Base-by-base conservation (phyloP, 2,888 invertebrate species). In the Torymus texanus region DNA sequence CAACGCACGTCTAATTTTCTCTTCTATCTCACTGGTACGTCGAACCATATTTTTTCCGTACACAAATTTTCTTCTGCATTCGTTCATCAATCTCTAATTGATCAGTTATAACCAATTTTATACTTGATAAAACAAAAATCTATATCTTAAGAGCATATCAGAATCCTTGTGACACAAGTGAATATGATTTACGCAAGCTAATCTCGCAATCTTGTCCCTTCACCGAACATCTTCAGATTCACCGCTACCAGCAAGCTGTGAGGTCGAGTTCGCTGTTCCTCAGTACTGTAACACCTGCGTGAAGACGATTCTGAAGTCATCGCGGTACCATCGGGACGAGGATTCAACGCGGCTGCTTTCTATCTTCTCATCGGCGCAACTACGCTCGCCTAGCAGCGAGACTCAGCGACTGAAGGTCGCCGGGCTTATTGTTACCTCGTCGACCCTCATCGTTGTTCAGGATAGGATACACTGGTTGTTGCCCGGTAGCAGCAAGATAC, bases 1-100 rank as follows among this genome's bases (percentile, higher is more conserved):
- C 88, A 91, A 67, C 88, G 92, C 72, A 93, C 92, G 1, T 91
- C 92, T 11, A 92, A 91, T 82, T 90, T 93, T 50, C 84, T 92
- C 29, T 86, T 91, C 63, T 91, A 91, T 84, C 87, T 93, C 70
- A 90, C 91, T 81, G 90, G 92, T 92, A 84, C 87, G 53, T n/a
- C 13, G n/a, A n/a, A n/a, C n/a, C n/a, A n/a, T n/a, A n/a, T n/a
- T n/a, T n/a, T n/a, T n/a, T n/a, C n/a, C n/a, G n/a, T n/a, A n/a
- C n/a, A n/a, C n/a, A n/a, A n/a, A n/a, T n/a, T n/a, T n/a, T n/a
- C n/a, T n/a, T n/a, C n/a, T n/a, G n/a, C n/a, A n/a, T n/a, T n/a
- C n/a, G n/a, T n/a, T n/a, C n/a, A n/a, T n/a, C n/a, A 24, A 24
- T 24, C 3, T 24, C 2, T 24, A 24, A 24, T 24, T 24, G 3